Base-by-base conservation (phyloP, 64 coral and sea anemone genomes). In the Montipora foliosa region DNA sequence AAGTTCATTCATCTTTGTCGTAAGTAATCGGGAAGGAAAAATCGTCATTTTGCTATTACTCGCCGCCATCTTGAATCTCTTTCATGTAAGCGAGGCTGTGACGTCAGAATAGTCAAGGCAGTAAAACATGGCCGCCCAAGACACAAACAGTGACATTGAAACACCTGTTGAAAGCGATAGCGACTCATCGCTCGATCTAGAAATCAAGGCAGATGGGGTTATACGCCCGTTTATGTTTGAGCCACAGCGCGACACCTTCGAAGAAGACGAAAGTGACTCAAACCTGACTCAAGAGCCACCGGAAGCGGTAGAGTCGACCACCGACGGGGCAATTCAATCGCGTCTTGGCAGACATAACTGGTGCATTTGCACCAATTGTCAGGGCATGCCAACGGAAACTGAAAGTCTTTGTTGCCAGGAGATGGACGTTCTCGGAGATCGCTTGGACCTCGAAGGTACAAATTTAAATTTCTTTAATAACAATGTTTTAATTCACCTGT, bases 201-300 rank as follows among this genome's bases (percentile, higher is more conserved):
- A 77, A 16, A 49, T 77, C 46, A 0, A 3, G 44, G 10, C 75
- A 77, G 75, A 77, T 77, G 75, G 75, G 2, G 15, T 12, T 17
- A 77, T 77, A 5, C 10, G 75, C 44, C 75, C 15, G 46, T 77
- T 49, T 77, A 77, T 77, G 75, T 48, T 77, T 37, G 75, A 77
- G 75, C 75, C 75, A 49, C 44, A 77, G 13, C 75, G 46, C 46
- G 75, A 44, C 75, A 16, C 75, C 7, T 77, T 47, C 44, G 45
- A 8, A 17, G 75, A 77, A 77, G 44, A 17, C 5, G 52, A 55
- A 55, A 29, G 37, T 44, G 6, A 6, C 37, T 11, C 46, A 11
- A 49, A 3, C 13, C 2, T 76, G 64, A 14, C 8, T 44, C 44
- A 77, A 77, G 46, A 49, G 45, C 11, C 8, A 17, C 75, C 46